Evolutionary conservation across 2,113 vertebrate genomes (phyloP).

Genomic region (Coryphaenoides rupestris): DNA sequence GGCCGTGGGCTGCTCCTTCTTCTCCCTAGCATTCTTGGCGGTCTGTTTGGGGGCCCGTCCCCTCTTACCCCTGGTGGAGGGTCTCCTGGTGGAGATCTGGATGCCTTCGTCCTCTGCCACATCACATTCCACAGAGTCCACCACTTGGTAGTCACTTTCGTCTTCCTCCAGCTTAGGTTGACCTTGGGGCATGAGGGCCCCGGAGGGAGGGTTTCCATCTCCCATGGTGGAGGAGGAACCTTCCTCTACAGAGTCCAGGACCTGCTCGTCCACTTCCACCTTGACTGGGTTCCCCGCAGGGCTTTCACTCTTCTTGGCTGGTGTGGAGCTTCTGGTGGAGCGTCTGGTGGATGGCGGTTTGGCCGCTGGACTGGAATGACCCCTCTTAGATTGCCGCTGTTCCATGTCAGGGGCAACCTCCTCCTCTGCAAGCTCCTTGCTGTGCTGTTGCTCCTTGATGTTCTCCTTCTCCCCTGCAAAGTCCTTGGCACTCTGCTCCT

Average conservation of each 20-base stretch:
- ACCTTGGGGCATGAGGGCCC: not conserved
- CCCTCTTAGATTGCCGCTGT: too few species aligned
- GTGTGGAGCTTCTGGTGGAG: not conserved
- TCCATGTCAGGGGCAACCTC: too few species aligned
- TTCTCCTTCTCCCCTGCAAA: too few species aligned
- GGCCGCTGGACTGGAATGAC: too few species aligned
- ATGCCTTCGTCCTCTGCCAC: not conserved
- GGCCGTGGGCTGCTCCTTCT: too few species aligned
- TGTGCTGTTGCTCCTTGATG: too few species aligned
- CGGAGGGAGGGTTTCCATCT: not conserved
- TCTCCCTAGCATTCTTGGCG: not conserved
- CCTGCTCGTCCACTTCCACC: not conserved
- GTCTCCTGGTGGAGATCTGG: not conserved
- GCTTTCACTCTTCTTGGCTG: conserved; percentile 3
- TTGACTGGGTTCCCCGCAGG: not conserved
- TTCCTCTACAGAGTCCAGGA: conserved; percentile 3
- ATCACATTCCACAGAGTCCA: conserved; percentile 42
- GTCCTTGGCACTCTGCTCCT: too few species aligned
- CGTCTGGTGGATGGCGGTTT: not conserved
- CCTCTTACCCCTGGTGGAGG: conserved; percentile 38
- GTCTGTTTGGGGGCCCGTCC: conserved; percentile 7
- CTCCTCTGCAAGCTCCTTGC: too few species aligned
- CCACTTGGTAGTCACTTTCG: conserved; percentile 27
- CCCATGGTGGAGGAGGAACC: not conserved
- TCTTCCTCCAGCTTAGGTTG: not conserved